Evolutionary conservation across 1,140 invertebrate genomes (phyloP), one percentile per base, ranked within the genome.

Genomic region (Leptopilina boulardi): DNA sequence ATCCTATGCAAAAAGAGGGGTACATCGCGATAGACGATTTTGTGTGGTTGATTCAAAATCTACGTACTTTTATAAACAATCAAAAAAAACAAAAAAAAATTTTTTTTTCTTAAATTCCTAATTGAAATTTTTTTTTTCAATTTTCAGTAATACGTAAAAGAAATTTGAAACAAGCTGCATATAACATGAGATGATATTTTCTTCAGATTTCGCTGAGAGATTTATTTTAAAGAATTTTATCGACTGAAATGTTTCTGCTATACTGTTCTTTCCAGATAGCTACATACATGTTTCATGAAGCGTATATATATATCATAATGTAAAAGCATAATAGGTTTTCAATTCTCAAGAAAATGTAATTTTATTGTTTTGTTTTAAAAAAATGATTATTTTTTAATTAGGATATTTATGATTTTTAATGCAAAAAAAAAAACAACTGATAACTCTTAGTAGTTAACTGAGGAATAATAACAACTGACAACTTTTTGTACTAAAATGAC

Each of bases 1-100:
- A 66, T 66, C 26, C 21, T 30, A 23, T 66, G 59, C 21, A 15
- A 66, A 30, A 23, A 66, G 59, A 23, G 59, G 59, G 59, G 59
- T 66, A 66, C 30, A n/a, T n/a, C n/a, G n/a, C 59, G 26, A 66
- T 66, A 66, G 23, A 23, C 59, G 59, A 66, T 66, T 66, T 23
- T 66, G 59, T 66, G 59, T 10, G 59, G 59, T 66, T 23, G 59
- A 66, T n/a, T 34, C 23, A 8, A 30, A 34, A 66, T 30, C 23
- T n/a, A 66, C 13, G 30, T 66, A 56, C 54, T 26, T 56, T 19
- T 56, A 1, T 3, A 21, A 56, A 10, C 54, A 10, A 4, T 23
- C n/a, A n/a, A n/a, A n/a, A n/a, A n/a, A n/a, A n/a, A n/a, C n/a
- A n/a, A n/a, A n/a, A n/a, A n/a, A n/a, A n/a, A n/a, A n/a, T n/a